Base-by-base conservation (phyloP, 2,113 vertebrate species). In the Zosterops hypoxanthus region DNA sequence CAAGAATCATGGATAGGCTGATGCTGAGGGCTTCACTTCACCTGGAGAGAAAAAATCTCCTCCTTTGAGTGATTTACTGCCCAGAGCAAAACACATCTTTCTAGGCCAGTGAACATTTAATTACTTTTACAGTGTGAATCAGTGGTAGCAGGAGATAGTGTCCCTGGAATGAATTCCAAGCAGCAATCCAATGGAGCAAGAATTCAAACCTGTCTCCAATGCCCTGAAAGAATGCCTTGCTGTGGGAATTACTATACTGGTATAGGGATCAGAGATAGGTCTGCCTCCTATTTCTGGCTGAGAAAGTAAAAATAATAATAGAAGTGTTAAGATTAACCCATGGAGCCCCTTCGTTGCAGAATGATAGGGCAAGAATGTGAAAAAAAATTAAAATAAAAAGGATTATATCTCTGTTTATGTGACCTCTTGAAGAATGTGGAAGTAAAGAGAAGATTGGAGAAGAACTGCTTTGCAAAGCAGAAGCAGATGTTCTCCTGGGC, bases 1-100 rank as follows among this genome's bases (percentile, higher is more conserved):
- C 2, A 3, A 34, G 49, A 75, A 75, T 5, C 1, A 0, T 1
- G 0, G 53, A 16, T 31, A 50, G 42, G 25, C 11, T 77, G 53
- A 20, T 24, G 17, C 23, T 75, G 46, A 65, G n/a, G 85, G 7
- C 14, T 69, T 52, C 3, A 0, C 19, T 71, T 90, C 36, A 92
- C 63, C 50, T 52, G 21, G 31, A 77, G 64, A 66, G 49, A 18
- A 68, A 88, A 79, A 57, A 5, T 4, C 14, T 85, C 33, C 11
- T n/a, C 5, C 55, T 76, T 19, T 20, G n/a, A 80, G n/a, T 64
- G 34, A 21, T 50, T 73, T 72, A 80, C 41, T 69, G 75, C 82
- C 71, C 16, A 73, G 33, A 55, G 63, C 31, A 92, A 88, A 92
- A 53, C 5, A 57, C 12, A 14, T n/a, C 23, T 70, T 95, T 90